Conservation (phyloP, 2,888 invertebrate species). For the Eudasyphora cyanicolor region DNA sequence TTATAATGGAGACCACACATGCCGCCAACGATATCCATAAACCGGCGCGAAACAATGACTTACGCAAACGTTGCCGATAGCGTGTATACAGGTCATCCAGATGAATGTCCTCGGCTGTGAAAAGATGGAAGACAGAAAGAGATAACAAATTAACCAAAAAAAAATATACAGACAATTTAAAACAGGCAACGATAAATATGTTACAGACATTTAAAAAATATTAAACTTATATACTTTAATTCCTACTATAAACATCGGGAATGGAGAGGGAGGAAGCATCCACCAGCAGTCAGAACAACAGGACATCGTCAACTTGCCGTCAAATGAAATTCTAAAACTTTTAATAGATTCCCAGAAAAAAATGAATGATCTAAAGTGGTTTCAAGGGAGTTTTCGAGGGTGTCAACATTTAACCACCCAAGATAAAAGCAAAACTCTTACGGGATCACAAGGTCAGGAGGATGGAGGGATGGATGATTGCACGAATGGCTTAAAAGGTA, state of each 20-base stretch:
- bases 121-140: slow-evolving; percentile 59
- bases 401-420: background rate
- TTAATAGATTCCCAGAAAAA: background rate
- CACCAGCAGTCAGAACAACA: background rate
- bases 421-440: no score
- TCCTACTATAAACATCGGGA: background rate
- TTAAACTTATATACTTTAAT: background rate
- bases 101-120: slow-evolving; percentile 79
- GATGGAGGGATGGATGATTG: background rate
- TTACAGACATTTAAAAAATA: slow-evolving; percentile 10
- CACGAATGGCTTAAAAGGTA: background rate
- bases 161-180: background rate
- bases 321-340: slow-evolving; percentile 1
- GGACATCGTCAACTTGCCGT: background rate
- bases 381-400: background rate
- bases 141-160: background rate
- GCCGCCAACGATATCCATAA: slow-evolving; percentile 77
- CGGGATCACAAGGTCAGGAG: no score
- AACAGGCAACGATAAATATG: background rate
- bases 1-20: slow-evolving; percentile 78
- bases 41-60: slow-evolving; percentile 79
- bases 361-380: background rate
- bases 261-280: background rate
- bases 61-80: slow-evolving; percentile 79
- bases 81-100: slow-evolving; percentile 80